Evolutionary conservation across 2,797 vertebrate genomes (phyloP), one percentile per base, ranked within the genome.

Genomic region (Phrynocephalus guinanensis): DNA sequence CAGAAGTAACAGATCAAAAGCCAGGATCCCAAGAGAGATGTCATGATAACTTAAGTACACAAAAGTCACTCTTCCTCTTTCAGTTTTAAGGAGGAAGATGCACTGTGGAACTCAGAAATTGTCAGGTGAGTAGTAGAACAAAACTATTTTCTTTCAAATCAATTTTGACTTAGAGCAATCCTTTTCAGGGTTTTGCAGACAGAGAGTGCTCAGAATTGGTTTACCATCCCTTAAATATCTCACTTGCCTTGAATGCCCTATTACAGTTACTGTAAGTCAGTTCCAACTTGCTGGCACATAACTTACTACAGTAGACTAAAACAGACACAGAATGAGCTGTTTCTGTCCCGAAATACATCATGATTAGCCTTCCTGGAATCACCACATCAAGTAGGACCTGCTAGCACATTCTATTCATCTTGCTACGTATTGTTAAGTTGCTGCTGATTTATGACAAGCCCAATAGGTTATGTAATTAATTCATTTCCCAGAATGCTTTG

Each of bases 11-110:
- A 72, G 68, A 24, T 15, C 2, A 70, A 44, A 83, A 72, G 71
- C 33, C 24, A 72, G 48, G 48, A 83, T 70, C 38, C 15, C 80
- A 82, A 82, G 38, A 18, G 7, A 26, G 7, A 22, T 50, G 15
- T 82, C 52, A 82, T 82, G 66, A 82, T 82, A 38, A 82, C 33
- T 68, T 82, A 82, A 48, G 28, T 60, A 33, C 52, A 30, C 30
- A 44, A 82, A 24, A 82, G 67, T 44, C 24, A 44, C 7, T n/a
- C 24, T 28, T 67, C 63, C 30, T 81, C 15, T 68, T 82, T 48
- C 63, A 68, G 30, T 68, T 82, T 38, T 68, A 68, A 50, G 44
- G 80, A 28, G 26, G 15, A 28, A 38, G 11, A n/a, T 26, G 9
- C 5, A 8, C 33, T 83, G 48, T 24, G 50, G 50, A 56, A 60